Conservation (phyloP, 2,888 invertebrate genomes). For the Acronicta alni region DNA sequence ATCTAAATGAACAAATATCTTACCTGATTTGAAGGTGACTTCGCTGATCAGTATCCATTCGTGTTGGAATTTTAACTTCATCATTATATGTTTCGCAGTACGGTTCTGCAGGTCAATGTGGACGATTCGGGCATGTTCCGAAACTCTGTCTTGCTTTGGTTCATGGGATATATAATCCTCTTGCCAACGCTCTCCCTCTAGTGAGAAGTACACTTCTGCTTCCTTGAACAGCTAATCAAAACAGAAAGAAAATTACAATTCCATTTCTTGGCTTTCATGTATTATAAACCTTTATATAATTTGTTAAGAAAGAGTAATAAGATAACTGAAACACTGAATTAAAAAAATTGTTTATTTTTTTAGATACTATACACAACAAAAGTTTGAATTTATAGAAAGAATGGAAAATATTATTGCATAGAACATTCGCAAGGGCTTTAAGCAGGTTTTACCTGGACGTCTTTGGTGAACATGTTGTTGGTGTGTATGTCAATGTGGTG, state of each 20-base stretch:
- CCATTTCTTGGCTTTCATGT: background rate
- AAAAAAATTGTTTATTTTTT: no score
- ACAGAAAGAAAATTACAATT: constrained; percentile 11
- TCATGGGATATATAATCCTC: constrained; percentile 91
- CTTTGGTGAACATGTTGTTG: constrained; percentile 94
- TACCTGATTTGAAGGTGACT: constrained; percentile 94
- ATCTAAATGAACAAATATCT: constrained; percentile 63
- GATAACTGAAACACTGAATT: no score
- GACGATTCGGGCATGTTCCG: constrained; percentile 90
- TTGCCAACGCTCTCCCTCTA: constrained; percentile 93
- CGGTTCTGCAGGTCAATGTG: constrained; percentile 93
- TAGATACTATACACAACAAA: background rate
- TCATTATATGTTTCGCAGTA: constrained; percentile 93
- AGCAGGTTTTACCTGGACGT: constrained; percentile 91
- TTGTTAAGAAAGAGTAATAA: background rate
- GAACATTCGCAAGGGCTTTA: constrained; percentile 30
- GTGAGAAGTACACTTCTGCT: constrained; percentile 93
- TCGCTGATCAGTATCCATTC: constrained; percentile 97
- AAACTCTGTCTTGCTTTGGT: constrained; percentile 87
- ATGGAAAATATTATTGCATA: constrained; percentile 5
- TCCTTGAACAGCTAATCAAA: constrained; percentile 92
- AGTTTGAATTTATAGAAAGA: constrained; percentile 6
- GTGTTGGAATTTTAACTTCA: constrained; percentile 93
- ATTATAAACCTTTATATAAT: background rate
- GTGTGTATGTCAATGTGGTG: constrained; percentile 92